Evolutionary conservation across 2,113 vertebrate genomes (phyloP).

Genomic region (Megaceryle maxima): DNA sequence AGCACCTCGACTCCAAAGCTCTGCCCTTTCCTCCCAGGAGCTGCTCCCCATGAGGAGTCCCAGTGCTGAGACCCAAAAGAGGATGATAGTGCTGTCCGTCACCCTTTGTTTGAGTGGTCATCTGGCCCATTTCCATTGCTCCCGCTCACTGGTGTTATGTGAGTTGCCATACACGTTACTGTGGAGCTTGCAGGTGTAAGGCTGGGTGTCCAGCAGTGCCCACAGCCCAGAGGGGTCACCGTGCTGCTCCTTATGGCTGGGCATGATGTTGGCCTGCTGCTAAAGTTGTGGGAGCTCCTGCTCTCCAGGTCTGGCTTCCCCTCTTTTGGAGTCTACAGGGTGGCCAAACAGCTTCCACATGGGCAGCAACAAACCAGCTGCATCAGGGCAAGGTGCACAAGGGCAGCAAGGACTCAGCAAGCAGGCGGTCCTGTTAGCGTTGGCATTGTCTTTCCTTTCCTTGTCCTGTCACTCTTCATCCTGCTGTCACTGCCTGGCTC

Average conservation of each 20-base stretch:
- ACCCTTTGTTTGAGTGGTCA: fast-evolving
- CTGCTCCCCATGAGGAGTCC: background rate
- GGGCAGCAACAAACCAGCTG: background rate
- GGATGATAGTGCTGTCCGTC: background rate
- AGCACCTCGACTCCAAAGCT: background rate
- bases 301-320: background rate
- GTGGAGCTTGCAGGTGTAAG: background rate
- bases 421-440: background rate
- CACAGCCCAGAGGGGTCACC: background rate
- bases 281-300: background rate
- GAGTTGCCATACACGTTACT: background rate
- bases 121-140: fast-evolving
- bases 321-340: background rate
- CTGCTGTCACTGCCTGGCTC: background rate
- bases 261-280: background rate
- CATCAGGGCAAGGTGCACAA: background rate
- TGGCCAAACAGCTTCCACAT: background rate
- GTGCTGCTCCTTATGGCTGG: background rate
- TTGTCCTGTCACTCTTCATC: background rate
- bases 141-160: fast-evolving
- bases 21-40: background rate
- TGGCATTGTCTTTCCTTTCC: background rate
- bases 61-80: background rate
- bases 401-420: background rate
- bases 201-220: background rate